Conservation (phyloP, 2,888 invertebrate genomes). For the Phaonia tiefii region DNA sequence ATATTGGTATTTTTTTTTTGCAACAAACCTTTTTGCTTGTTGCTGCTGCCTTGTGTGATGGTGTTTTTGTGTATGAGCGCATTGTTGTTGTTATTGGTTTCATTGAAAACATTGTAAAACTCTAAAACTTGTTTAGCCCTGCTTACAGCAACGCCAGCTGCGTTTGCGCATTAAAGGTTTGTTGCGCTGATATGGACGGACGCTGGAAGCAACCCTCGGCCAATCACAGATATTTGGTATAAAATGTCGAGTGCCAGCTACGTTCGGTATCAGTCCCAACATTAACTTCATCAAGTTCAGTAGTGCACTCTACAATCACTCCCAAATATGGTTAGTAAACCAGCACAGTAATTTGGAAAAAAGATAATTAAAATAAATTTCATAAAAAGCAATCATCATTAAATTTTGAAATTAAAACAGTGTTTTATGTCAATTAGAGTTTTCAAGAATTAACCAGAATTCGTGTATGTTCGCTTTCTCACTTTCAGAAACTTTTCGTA, state of each 20-base stretch:
- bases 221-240: constrained; percentile 73
- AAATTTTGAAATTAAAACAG: too few relatives aligned
- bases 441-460: too few relatives aligned
- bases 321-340: constrained; percentile 75
- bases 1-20: constrained; percentile 38
- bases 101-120: constrained; percentile 73
- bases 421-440: too few relatives aligned
- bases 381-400: constrained; percentile 9
- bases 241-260: constrained; percentile 75
- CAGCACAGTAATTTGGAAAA: too few relatives aligned
- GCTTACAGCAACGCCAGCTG: constrained; percentile 47
- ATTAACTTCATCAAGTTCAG: constrained; percentile 76
- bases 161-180: constrained; percentile 46
- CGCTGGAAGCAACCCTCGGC: not conserved
- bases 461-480: too few relatives aligned
- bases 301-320: constrained; percentile 67
- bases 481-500: constrained; percentile 77
- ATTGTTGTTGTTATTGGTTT: constrained; percentile 39
- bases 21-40: constrained; percentile 14
- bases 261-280: constrained; percentile 79
- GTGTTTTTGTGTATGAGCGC: not conserved
- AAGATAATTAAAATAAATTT: constrained; percentile 30
- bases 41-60: too few relatives aligned
- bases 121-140: constrained; percentile 73
- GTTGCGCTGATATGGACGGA: constrained; percentile 32